Evolutionary conservation across 1,140 invertebrate species (phyloP).

Genomic region (Sesamia nonagrioides): DNA sequence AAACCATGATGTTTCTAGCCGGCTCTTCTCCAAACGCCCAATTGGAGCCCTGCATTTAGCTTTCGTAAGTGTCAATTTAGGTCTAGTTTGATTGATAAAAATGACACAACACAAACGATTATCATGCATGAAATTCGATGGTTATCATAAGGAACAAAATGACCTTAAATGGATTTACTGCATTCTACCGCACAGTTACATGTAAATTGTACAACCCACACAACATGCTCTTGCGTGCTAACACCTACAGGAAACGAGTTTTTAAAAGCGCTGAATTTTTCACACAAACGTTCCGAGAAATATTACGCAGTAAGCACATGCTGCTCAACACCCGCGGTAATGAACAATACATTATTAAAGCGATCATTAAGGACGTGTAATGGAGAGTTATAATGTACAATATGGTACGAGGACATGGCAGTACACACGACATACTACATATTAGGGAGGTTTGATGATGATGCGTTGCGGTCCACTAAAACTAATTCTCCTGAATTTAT

Average conservation of each 20-base stretch:
- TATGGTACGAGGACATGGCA: background rate
- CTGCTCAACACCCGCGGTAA: slow-evolving; percentile 10
- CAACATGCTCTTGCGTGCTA: background rate
- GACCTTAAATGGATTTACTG: too few relatives aligned
- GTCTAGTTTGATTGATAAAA: too few relatives aligned
- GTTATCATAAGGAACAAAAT: too few relatives aligned
- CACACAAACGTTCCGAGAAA: background rate
- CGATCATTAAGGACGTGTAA: background rate
- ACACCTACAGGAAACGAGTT: slow-evolving; percentile 17
- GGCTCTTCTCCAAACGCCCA: too few relatives aligned
- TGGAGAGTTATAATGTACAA: background rate
- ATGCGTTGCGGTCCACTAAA: background rate
- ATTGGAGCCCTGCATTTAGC: too few relatives aligned
- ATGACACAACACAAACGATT: too few relatives aligned
- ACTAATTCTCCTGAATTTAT: background rate
- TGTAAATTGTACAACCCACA: background rate
- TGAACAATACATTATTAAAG: slow-evolving; percentile 29
- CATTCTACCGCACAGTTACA: too few relatives aligned
- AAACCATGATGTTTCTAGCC: too few relatives aligned
- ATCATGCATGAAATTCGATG: too few relatives aligned
- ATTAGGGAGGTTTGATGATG: background rate
- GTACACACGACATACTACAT: too few relatives aligned
- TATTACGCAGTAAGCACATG: background rate
- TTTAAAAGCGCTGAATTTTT: slow-evolving; percentile 34
- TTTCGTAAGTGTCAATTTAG: too few relatives aligned